Evolutionary conservation across 2,888 invertebrate species (phyloP).

Genomic region (Tenthredo amoena): DNA sequence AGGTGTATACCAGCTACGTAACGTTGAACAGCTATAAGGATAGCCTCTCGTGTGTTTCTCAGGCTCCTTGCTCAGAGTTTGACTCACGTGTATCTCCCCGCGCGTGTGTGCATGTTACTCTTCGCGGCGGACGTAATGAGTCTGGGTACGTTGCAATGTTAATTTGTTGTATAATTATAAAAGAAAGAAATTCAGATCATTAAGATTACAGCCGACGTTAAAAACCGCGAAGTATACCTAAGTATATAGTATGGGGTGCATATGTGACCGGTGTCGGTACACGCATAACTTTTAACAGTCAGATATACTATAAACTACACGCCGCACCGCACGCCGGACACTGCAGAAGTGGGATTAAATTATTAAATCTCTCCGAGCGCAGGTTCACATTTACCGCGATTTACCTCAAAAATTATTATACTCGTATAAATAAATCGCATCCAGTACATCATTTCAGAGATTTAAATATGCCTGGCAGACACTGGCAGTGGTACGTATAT

Average conservation of each 20-base stretch:
- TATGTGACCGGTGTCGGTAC: background rate
- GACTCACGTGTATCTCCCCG: constrained; percentile 30
- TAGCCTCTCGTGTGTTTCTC: constrained; percentile 28
- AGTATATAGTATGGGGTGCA: background rate
- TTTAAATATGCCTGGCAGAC: background rate
- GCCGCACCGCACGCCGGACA: background rate
- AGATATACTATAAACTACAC: constrained; percentile 11
- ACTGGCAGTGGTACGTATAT: background rate
- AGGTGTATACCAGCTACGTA: background rate
- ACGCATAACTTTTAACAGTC: constrained; percentile 33
- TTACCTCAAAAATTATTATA: constrained; percentile 2
- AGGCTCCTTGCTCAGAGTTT: background rate
- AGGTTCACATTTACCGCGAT: background rate
- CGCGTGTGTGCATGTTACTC: constrained; percentile 40
- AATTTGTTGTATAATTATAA: constrained; percentile 63
- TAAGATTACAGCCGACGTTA: constrained; percentile 56
- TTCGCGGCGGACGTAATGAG: constrained; percentile 54
- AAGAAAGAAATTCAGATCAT: constrained; percentile 65
- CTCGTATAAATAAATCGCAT: constrained; percentile 11
- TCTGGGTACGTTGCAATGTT: constrained; percentile 59
- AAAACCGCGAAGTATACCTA: constrained; percentile 23
- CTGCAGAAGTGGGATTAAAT: constrained; percentile 1
- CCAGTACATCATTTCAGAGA: constrained; percentile 5
- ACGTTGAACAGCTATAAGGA: background rate
- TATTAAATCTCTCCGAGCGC: background rate